These are phyloP conservation scores for Colistium nudipinnis DNA, from an alignment of 2,113 vertebrate species.

Conservation along the genomic window DNA sequence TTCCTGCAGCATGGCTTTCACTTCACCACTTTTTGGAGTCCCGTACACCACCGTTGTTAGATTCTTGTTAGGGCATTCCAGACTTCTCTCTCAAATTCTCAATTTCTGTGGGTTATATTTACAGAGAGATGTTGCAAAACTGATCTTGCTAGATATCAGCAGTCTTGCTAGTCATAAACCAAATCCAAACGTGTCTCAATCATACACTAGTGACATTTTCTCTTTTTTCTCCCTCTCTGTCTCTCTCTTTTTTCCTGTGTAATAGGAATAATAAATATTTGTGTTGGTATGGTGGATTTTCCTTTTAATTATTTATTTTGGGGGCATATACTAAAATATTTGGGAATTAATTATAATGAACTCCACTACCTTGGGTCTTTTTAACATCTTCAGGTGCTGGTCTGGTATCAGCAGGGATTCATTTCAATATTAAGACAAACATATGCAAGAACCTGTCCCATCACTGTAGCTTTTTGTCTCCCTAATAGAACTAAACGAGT, in stretches of 20 bases:
- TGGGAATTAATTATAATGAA: background rate
- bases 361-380: background rate
- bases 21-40: background rate
- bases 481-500: background rate
- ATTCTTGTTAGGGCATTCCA: background rate
- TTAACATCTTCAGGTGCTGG: too few species aligned
- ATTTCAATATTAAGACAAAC: background rate
- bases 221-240: too few species aligned
- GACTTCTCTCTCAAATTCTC: too few species aligned
- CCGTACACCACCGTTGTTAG: too few species aligned
- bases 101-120: too few species aligned
- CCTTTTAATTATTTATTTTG: too few species aligned
- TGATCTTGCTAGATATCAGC: background rate
- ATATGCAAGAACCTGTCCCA: background rate
- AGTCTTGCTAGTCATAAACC: background rate
- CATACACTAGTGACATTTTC: background rate
- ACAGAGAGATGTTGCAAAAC: background rate
- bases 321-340: background rate
- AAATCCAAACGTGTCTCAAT: background rate
- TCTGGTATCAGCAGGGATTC: background rate
- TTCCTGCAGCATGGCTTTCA: background rate
- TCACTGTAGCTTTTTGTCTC: background rate
- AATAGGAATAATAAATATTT: too few species aligned
- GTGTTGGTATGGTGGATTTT: too few species aligned
- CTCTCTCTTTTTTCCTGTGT: too few species aligned